A percentile compares a stretch with the other conserved stretches of the same genome.
phyloP scores from a whole-genome alignment of 2,797 vertebrate genomes.

The Rhadinocentrus ornatus region DNA sequence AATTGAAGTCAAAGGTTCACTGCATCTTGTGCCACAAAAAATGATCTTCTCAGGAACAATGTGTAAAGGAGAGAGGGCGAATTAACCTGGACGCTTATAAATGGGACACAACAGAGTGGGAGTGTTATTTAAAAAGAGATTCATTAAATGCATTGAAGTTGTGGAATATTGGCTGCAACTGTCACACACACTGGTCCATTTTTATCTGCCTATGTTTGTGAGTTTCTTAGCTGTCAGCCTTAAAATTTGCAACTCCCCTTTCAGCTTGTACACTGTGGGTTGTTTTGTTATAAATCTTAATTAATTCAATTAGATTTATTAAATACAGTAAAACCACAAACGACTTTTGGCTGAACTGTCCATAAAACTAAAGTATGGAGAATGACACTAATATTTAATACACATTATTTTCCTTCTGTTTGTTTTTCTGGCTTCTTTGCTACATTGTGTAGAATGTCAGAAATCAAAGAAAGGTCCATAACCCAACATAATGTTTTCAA shows the following conservation, averaged over 20 bases:
- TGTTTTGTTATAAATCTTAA: background rate
- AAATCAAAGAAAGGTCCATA: background rate
- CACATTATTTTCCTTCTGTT: background rate
- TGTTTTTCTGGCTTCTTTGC: background rate
- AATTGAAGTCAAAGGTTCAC: constrained; percentile 84
- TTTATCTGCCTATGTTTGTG: constrained; percentile 18
- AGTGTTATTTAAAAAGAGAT: constrained; percentile 45
- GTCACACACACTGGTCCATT: constrained; percentile 17
- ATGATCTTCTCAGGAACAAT: constrained; percentile 63
- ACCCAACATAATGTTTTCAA: background rate
- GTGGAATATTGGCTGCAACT: constrained; percentile 24
- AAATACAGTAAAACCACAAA: background rate
- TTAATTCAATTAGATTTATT: background rate
- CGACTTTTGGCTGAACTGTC: background rate
- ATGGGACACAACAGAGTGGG: constrained; percentile 52
- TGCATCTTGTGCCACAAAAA: constrained; percentile 73
- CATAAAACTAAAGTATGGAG: background rate
- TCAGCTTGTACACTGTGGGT: background rate
- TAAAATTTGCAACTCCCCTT: background rate
- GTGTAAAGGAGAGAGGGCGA: constrained; percentile 63
- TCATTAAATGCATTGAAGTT: constrained; percentile 53
- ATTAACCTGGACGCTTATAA: constrained; percentile 76
- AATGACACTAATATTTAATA: background rate
- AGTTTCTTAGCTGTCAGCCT: background rate
- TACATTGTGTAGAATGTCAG: background rate